Percentiles rank a stretch among this genome's conserved stretches.
Conservation (phyloP, 2,113 vertebrate genomes). For the Apeltes quadracus region DNA sequence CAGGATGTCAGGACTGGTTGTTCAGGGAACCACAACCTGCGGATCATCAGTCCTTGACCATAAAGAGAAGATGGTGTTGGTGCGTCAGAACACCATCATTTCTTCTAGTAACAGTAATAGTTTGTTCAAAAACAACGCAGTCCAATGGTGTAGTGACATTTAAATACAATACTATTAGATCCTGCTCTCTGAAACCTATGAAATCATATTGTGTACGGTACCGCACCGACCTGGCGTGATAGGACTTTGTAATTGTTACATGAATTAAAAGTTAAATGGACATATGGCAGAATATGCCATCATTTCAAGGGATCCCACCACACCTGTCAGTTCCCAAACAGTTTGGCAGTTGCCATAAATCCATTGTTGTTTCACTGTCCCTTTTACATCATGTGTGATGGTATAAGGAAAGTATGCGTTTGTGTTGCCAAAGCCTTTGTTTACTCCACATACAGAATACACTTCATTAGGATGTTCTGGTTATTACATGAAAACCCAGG, state of each 20-base stretch:
- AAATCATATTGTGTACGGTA: neutral
- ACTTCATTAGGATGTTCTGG: neutral
- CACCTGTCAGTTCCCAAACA: neutral
- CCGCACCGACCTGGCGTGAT: neutral
- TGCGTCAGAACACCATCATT: neutral
- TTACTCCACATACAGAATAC: neutral
- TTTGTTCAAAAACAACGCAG: neutral
- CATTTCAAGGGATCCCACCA: neutral
- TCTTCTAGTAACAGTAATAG: neutral
- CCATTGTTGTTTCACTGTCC: neutral
- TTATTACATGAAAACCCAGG: slow-evolving; percentile 15
- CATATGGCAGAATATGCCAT: neutral
- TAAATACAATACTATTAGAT: neutral
- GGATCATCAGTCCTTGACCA: neutral
- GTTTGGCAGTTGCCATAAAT: neutral
- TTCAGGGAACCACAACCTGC: neutral
- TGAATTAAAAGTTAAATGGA: neutral
- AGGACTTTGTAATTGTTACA: neutral
- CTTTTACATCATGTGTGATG: neutral
- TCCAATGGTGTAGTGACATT: neutral
- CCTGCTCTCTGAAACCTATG: neutral
- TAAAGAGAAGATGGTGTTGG: neutral
- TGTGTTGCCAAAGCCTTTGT: neutral
- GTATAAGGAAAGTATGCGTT: slow-evolving; percentile 12
- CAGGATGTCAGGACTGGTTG: neutral